Evolutionary conservation across 2,113 vertebrate species (phyloP), one percentile per base, ranked within the genome.

Genomic region (Chloropsis hardwickii): DNA sequence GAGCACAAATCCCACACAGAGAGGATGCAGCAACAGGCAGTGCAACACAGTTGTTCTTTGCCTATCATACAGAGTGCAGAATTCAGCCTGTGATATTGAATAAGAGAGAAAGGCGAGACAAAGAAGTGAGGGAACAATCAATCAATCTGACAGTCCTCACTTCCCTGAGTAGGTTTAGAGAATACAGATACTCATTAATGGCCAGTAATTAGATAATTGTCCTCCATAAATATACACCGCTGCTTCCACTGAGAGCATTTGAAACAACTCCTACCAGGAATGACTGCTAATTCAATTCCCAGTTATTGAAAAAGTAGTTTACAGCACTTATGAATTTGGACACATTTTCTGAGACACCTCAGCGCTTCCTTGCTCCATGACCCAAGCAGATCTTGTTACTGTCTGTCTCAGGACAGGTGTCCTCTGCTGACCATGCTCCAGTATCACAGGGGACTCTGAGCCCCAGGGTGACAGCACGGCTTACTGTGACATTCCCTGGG

Each of bases 51-150:
- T 11, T 71, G 23, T 33, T 2, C 11, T 65, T 44, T 14, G 11
- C 39, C 85, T 42, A 0, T 19, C n/a, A 31, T 2, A 28, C 1
- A 12, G 1, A 23, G 8, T 0, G 22, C 22, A 65, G 31, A 17
- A 57, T 35, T 33, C 27, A 10, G 23, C 16, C 65, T 20, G 20
- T 35, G 40, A 25, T 35, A 13, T 0, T 12, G 24, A 58, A 29
- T 21, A 29, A 11, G 51, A 23, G 25, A 57, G 37, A 61, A 67
- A 47, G 27, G 18, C 23, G 11, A 80, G 20, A 69, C 1, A 78
- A 80, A 54, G 29, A 66, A 73, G 2, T 12, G 8, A 61, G 10
- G 14, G 31, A 83, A 29, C 9, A 65, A 57, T 35, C 47, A 3
- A 56, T 44, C 1, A 1, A 9, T 14, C 61, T n/a, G 56, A 39